Conservation (phyloP, 2,888 invertebrate species). For the Argyra leucocephala region DNA sequence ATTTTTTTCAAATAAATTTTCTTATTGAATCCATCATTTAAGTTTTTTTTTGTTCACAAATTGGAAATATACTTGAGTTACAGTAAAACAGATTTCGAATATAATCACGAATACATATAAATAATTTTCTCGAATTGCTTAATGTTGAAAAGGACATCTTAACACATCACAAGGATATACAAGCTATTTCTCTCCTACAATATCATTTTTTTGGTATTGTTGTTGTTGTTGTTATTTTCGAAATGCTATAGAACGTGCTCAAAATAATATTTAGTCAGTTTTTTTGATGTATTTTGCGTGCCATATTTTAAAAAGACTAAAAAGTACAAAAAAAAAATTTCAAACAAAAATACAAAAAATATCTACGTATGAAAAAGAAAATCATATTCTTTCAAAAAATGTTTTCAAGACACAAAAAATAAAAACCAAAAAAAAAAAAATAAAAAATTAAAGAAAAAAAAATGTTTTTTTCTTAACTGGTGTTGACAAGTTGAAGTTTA, state of each 20-base stretch:
- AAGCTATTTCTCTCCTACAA: background rate
- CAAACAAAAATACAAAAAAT: no score
- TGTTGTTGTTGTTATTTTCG: background rate
- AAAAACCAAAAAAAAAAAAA: background rate
- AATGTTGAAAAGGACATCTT: slow-evolving; percentile 4
- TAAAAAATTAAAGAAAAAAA: background rate
- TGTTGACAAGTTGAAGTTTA: background rate
- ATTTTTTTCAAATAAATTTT: no score
- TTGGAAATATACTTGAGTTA: no score
- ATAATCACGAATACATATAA: background rate
- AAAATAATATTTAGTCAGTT: background rate
- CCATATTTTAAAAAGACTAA: no score
- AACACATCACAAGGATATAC: background rate
- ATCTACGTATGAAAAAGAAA: background rate
- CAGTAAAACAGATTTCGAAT: background rate
- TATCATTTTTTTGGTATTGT: background rate
- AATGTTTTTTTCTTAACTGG: background rate
- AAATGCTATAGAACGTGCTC: background rate
- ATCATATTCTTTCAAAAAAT: background rate
- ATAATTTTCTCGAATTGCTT: background rate
- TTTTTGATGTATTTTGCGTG: no score
- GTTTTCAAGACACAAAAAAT: background rate
- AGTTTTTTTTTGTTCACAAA: no score
- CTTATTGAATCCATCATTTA: no score
- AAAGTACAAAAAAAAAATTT: no score